phyloP scores from a whole-genome alignment of 2,797 vertebrate genomes.

The Orestias chungarensis region DNA sequence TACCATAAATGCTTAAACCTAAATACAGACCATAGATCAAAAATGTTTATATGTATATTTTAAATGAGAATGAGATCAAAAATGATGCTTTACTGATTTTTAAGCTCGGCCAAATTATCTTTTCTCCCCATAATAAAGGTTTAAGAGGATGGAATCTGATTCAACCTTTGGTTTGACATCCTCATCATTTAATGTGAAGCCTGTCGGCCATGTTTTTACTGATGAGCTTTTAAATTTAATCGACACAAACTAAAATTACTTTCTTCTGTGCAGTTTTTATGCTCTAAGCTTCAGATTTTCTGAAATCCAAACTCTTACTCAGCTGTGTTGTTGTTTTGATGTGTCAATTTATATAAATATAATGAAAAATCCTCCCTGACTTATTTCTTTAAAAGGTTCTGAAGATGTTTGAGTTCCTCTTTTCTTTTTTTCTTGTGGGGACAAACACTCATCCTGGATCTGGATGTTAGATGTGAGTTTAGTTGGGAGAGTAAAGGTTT shows the following conservation, averaged over 20 bases:
- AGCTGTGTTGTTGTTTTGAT: not conserved
- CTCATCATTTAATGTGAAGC: no score
- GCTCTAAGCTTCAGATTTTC: not conserved
- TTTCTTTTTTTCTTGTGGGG: not conserved
- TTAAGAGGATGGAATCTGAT: no score
- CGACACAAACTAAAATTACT: not conserved
- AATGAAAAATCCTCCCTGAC: not conserved
- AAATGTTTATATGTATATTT: no score
- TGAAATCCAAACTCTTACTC: not conserved
- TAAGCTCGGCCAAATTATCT: not conserved
- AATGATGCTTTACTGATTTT: no score
- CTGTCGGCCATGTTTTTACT: no score
- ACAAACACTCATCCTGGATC: constrained; percentile 4
- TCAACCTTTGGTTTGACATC: no score
- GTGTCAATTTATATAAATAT: constrained; percentile 3
- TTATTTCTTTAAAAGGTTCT: not conserved
- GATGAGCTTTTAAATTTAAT: not conserved
- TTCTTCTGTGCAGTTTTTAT: not conserved
- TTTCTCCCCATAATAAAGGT: no score
- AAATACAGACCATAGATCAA: no score
- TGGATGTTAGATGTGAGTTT: constrained; percentile 22
- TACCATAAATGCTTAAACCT: no score
- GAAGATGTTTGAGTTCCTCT: not conserved
- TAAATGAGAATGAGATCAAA: no score
- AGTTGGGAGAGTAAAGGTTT: constrained; percentile 54